Base-by-base conservation (phyloP, 2,888 invertebrate species). In the Myathropa florea region DNA sequence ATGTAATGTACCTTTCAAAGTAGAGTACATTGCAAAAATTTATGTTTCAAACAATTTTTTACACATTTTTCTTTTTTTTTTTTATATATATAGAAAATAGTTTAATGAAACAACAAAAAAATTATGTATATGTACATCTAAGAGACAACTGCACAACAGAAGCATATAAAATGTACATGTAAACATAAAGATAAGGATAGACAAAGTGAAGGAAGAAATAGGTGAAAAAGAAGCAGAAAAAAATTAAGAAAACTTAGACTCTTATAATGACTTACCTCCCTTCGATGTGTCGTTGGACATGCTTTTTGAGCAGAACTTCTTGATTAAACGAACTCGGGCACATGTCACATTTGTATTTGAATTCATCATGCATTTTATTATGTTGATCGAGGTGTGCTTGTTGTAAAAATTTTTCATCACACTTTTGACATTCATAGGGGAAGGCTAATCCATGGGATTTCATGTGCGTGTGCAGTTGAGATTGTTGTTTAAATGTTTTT, bases 261-360 rank as follows among this genome's bases (percentile, higher is more conserved):
- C 12, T 3, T n/a, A 4, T 18, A 14, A 61, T n/a, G n/a, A 81
- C 88, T 88, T 86, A 91, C 91, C 90, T 91, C 61, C 93, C 93
- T 90, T 93, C 93, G 82, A 92, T 92, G 90, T 93, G 93, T 60
- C 92, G 91, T 88, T 93, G 93, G 24, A 93, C 92, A 86, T 93
- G 93, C 88, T 93, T 93, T 89, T 93, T 93, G 26, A 93, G 90
- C 89, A 92, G 84, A 72, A 91, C 89, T 68, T 93, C 93, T 90
- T 93, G 92, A 89, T 92, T 92, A 83, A 93, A 93, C 70, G 93
- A 92, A 88, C 92, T 92, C 21, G 92, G 92, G 87, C 93, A 93
- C 85, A 93, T 92, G 85, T 93, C 92, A 89, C 93, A 93, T 81
- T 92, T 92, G 84, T 90, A 92, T 89, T 93, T 93, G 88, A 92